Conservation (phyloP, 2,888 invertebrate species). For the Parnassius glacialis region DNA sequence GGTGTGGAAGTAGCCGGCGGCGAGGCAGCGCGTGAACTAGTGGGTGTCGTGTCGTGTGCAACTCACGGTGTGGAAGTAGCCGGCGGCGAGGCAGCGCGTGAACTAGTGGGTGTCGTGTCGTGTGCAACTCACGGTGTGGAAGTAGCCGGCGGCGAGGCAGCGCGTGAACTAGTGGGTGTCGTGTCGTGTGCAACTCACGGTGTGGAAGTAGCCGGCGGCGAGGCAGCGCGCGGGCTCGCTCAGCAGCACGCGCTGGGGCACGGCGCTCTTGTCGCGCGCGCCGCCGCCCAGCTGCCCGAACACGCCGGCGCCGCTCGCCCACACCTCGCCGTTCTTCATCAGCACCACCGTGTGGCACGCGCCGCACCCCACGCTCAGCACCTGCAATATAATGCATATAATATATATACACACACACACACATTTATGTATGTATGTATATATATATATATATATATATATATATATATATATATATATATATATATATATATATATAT, state of each 20-base stretch:
- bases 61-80: not conserved
- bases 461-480: too few species aligned
- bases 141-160: not conserved
- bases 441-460: too few species aligned
- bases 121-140: not conserved
- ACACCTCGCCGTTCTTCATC: conserved; percentile 85
- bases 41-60: not conserved
- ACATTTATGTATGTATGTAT: too few species aligned
- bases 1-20: not conserved
- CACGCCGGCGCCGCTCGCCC: conserved; percentile 85
- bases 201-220: conserved; percentile 84
- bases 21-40: not conserved
- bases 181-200: conserved; percentile 66
- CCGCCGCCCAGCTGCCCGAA: conserved; percentile 88
- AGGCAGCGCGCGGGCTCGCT: conserved; percentile 62
- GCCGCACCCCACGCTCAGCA: conserved; percentile 79
- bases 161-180: not conserved
- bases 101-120: not conserved
- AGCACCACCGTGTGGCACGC: conserved; percentile 87
- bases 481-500: too few species aligned
- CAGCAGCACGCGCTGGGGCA: conserved; percentile 75
- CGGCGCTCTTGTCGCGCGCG: conserved; percentile 81
- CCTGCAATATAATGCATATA: conserved; percentile 45
- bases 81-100: not conserved
- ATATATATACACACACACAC: too few species aligned